Evolutionary conservation across 2,797 vertebrate genomes (phyloP), one percentile per base, ranked within the genome.

Genomic region (Syncerus caffer): DNA sequence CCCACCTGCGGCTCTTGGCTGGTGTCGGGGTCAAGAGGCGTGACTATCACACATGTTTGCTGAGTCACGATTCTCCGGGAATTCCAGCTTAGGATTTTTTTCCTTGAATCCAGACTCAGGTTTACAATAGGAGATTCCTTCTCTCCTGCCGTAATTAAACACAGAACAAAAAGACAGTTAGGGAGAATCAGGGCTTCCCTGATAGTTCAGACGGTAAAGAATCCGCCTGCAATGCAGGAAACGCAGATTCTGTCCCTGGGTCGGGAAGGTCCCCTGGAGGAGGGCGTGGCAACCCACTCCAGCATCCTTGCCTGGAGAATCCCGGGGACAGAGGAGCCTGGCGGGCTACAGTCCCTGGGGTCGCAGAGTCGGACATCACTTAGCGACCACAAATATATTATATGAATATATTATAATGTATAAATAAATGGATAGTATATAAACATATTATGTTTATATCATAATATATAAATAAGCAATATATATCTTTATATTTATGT

Each of bases 61-160:
- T 6, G 1, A 2, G 96, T 85, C 55, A 98, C 96, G 3, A 95
- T 94, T 42, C 79, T 45, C 79, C 62, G 95, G 79, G 51, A 97
- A 8, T 97, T 84, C 98, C 98, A 98, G 78, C 89, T 96, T 21
- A 98, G 31, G 51, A 96, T 88, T 79, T 86, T 94, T 67, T 50
- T 97, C 85, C 23, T 90, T n/a, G 60, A 25, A 25, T 98, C 67
- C 4, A 97, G 21, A 27, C 29, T 93, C 82, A 97, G 34, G 0
- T 97, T 97, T 47, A 4, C 86, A 64, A 98, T 82, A 23, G 84
- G 78, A 12, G 95, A 96, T 7, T n/a, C 38, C 2, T 58, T 21
- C 82, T 45, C 0, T 0, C 57, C 74, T 23, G 78, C 97, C 97
- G 92, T 25, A 91, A 96, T 1, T 8, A 15, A 55, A 50, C 17